Conservation (phyloP, 2,888 invertebrate species). For the Eupithecia subfuscata region DNA sequence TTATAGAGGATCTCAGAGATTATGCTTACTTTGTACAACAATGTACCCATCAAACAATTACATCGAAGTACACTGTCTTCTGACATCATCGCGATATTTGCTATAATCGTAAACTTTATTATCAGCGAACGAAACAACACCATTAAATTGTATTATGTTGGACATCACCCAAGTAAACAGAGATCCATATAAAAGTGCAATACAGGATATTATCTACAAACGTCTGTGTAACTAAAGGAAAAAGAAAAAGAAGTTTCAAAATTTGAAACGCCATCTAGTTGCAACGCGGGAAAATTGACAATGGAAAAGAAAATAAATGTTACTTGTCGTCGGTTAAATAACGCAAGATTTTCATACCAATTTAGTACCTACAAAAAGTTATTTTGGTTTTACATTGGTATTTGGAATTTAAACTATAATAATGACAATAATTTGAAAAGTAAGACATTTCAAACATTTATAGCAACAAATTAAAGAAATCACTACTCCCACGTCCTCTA, state of each 20-base stretch:
- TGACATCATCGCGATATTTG: neutral
- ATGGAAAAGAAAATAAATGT: neutral
- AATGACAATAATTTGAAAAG: neutral
- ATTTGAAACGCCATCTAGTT: neutral
- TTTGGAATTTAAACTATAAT: neutral
- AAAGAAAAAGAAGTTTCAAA: neutral
- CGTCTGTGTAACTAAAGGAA: neutral
- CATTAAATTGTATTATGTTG: neutral
- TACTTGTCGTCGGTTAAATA: neutral
- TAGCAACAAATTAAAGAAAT: constrained; percentile 13
- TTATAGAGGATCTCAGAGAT: neutral
- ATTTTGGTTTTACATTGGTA: neutral
- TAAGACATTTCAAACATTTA: neutral
- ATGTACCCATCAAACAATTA: neutral
- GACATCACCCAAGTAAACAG: neutral
- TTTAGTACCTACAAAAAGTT: neutral
- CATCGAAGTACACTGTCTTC: neutral
- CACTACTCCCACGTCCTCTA: constrained; percentile 21
- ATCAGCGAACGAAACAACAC: neutral
- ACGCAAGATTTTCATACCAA: constrained; percentile 1
- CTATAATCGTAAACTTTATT: neutral
- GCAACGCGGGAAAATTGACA: neutral
- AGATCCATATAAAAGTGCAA: neutral
- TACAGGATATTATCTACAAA: neutral
- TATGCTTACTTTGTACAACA: neutral